Percentiles rank a stretch among this genome's conserved stretches.
Conservation (phyloP, 2,113 vertebrate genomes). For the Loxodonta africana region DNA sequence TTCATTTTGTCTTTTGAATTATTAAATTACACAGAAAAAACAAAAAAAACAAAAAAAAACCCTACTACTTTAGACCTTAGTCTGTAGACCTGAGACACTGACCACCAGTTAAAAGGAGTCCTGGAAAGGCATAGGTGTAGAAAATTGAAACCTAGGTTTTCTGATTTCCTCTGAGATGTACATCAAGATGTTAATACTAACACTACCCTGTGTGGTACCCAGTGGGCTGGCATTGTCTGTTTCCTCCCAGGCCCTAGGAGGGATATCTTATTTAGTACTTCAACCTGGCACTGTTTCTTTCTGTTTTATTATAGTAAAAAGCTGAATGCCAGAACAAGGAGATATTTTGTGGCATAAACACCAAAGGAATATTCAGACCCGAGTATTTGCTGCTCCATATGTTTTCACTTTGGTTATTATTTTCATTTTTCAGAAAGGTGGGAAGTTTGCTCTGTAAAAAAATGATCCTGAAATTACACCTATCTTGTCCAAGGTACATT, state of each 20-base stretch:
- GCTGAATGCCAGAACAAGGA: slow-evolving; percentile 18
- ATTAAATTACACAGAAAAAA: neutral
- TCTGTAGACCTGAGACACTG: slow-evolving; percentile 23
- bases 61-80: neutral
- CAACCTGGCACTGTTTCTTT: slow-evolving; percentile 23
- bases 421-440: slow-evolving; percentile 69
- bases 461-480: slow-evolving; percentile 10
- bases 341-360: neutral
- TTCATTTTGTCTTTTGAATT: slow-evolving; percentile 60
- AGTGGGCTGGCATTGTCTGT: neutral
- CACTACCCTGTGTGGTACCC: neutral
- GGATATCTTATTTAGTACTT: slow-evolving; percentile 1
- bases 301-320: slow-evolving; percentile 25
- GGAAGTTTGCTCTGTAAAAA: neutral
- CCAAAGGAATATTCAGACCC: slow-evolving; percentile 59
- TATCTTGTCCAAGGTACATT: neutral
- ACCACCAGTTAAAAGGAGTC: neutral
- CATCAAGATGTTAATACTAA: slow-evolving; percentile 42
- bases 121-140: neutral
- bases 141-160: neutral
- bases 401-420: slow-evolving; percentile 56
- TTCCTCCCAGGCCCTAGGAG: neutral
- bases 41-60: neutral
- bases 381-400: slow-evolving; percentile 69
- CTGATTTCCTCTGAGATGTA: neutral